These are phyloP conservation scores for Motacilla alba DNA, from an alignment of 2,113 vertebrate species.

Conservation along the genomic window DNA sequence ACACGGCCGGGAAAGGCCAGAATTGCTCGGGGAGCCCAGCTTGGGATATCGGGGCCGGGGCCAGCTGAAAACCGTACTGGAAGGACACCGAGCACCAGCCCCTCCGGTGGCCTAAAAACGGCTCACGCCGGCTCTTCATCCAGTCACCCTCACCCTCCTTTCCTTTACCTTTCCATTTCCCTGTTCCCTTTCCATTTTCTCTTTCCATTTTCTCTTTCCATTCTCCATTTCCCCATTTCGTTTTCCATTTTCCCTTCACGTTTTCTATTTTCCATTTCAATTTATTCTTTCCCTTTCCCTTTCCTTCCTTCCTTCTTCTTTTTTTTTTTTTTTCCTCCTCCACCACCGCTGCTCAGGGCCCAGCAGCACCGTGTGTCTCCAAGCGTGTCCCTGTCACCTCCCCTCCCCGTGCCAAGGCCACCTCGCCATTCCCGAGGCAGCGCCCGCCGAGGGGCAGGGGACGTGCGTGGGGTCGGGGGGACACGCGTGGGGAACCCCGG, in stretches of 20 bases:
- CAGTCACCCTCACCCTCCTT: neutral
- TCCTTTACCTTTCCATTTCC: neutral
- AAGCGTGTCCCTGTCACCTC: neutral
- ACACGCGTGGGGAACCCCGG: neutral
- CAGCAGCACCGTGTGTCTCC: neutral
- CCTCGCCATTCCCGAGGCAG: neutral
- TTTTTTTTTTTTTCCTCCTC: neutral
- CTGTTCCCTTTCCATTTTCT: neutral
- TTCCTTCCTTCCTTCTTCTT: neutral
- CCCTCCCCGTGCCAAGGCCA: neutral
- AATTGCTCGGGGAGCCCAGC: neutral
- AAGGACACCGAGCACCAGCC: neutral
- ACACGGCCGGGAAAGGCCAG: neutral
- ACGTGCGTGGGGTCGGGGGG: accelerated
- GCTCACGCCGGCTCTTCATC: neutral
- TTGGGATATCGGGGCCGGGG: too few species aligned
- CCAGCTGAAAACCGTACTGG: neutral
- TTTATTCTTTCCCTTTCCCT: neutral
- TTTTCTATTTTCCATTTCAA: neutral
- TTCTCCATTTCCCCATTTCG: neutral
- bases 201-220: neutral
- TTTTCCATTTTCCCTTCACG: neutral
- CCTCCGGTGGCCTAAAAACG: neutral
- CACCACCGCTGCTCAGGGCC: neutral
- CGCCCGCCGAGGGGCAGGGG: neutral